Evolutionary conservation across 2,888 invertebrate genomes (phyloP).

Genomic region (Ennomos fuscantarius): DNA sequence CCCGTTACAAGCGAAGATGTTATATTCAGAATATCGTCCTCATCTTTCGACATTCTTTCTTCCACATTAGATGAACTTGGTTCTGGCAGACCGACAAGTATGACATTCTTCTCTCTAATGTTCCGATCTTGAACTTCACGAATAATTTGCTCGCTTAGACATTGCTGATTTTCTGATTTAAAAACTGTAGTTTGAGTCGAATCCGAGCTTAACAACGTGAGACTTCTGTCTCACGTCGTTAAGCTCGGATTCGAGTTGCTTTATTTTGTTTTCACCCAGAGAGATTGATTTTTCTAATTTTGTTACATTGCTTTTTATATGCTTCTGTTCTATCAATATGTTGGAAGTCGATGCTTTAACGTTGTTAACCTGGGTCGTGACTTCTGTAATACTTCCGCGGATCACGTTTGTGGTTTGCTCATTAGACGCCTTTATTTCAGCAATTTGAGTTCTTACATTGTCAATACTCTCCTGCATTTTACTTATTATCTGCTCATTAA

Average conservation of each 20-base stretch:
- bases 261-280: constrained; percentile 11
- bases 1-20: constrained; percentile 17
- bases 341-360: constrained; percentile 5
- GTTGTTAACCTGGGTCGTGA: constrained; percentile 8
- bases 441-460: constrained; percentile 7
- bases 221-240: constrained; percentile 1
- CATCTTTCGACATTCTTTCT: constrained; percentile 24
- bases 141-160: constrained; percentile 8
- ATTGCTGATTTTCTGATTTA: not conserved
- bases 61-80: constrained; percentile 18
- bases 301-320: constrained; percentile 12
- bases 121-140: constrained; percentile 8
- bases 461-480: constrained; percentile 16
- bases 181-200: not conserved
- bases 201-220: no score
- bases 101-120: constrained; percentile 37
- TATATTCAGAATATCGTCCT: constrained; percentile 27
- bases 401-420: constrained; percentile 11
- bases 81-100: constrained; percentile 40
- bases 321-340: constrained; percentile 10
- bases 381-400: constrained; percentile 5
- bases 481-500: constrained; percentile 13
- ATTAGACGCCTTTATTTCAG: constrained; percentile 8
- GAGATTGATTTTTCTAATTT: constrained; percentile 6
- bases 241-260: constrained; percentile 10